These are phyloP conservation scores for Metacarcinus magister DNA, from an alignment of 2,888 invertebrate genomes.

Conservation along the genomic window DNA sequence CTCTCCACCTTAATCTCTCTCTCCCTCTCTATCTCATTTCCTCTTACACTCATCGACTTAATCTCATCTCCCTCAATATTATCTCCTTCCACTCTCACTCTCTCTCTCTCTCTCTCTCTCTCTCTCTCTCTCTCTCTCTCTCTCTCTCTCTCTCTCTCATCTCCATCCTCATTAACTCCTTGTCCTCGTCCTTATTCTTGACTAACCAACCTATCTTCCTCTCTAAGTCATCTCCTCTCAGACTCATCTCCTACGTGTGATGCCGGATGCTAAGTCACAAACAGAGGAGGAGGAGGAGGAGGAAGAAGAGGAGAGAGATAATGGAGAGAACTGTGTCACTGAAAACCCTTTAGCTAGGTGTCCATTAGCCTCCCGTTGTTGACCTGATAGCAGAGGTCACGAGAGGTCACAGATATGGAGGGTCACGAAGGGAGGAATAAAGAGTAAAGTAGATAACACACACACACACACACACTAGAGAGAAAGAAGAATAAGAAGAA, in stretches of 20 bases:
- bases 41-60: background rate
- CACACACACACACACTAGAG: background rate
- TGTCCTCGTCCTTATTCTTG: background rate
- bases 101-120: background rate
- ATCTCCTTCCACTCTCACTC: background rate
- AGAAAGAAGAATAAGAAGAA: background rate
- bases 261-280: background rate
- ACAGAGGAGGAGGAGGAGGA: background rate
- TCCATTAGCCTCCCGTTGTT: background rate
- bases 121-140: too few species aligned
- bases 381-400: background rate
- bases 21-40: background rate
- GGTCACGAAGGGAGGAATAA: background rate
- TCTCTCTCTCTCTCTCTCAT: background rate
- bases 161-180: background rate
- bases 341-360: background rate
- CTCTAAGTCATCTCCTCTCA: background rate
- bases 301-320: background rate
- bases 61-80: background rate
- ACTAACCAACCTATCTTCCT: background rate
- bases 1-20: background rate
- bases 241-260: background rate
- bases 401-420: background rate
- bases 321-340: background rate
- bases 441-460: too few species aligned